Conservation (phyloP, 2,888 invertebrate species). For the Tetheella fluctuosa region DNA sequence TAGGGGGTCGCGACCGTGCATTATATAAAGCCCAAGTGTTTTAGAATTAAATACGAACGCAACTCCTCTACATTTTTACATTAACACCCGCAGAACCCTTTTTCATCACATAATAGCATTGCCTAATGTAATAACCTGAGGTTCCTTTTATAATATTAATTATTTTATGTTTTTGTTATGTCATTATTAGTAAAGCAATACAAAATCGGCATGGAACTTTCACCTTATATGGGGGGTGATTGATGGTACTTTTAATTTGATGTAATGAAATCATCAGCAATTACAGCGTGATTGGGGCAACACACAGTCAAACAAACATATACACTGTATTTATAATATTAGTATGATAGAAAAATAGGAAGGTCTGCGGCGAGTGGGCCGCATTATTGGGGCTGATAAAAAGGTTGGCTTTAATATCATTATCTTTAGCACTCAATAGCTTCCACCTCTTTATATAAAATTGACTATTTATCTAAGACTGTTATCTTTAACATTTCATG, state of each 20-base stretch:
- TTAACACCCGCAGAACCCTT: not conserved
- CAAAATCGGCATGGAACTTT: too few species aligned
- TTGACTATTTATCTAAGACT: constrained; percentile 42
- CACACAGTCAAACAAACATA: too few species aligned
- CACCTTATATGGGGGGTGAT: too few species aligned
- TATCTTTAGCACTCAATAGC: constrained; percentile 14
- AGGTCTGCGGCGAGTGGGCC: too few species aligned
- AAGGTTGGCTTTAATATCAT: constrained; percentile 9
- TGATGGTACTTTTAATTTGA: too few species aligned
- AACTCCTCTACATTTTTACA: not conserved
- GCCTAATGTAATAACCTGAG: not conserved
- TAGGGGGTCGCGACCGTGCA: not conserved
- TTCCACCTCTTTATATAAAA: constrained; percentile 24
- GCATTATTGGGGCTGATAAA: too few species aligned
- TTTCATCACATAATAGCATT: not conserved
- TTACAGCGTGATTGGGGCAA: too few species aligned
- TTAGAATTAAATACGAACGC: not conserved
- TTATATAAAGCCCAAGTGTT: not conserved
- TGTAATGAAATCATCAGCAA: too few species aligned
- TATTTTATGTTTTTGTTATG: not conserved
- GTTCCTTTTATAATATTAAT: constrained; percentile 1
- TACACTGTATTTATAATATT: too few species aligned
- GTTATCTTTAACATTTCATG: constrained; percentile 59
- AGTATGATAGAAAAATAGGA: too few species aligned
- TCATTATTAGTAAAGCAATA: not conserved